Evolutionary conservation across 2,113 vertebrate genomes (phyloP), one percentile per base, ranked within the genome.

Genomic region (Elanus axillaris): DNA sequence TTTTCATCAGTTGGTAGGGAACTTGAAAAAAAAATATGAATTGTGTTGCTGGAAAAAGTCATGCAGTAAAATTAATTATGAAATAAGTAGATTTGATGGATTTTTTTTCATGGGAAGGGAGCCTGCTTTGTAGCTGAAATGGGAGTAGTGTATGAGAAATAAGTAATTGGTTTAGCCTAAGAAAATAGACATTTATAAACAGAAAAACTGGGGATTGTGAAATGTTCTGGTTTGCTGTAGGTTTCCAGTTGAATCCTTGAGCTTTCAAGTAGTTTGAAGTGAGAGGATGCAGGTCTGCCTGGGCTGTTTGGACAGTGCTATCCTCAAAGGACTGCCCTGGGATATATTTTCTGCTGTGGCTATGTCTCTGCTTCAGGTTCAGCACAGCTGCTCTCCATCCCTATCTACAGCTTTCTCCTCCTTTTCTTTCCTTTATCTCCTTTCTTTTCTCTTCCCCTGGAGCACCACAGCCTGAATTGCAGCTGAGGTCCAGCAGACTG

Each of bases 1-100:
- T 90, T 92, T 93, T 94, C 76, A 72, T 75, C 53, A 40, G 27
- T 76, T 91, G 73, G 36, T 56, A 40, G 20, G 13, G 79, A 93
- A 91, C 63, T 80, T 66, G 60, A 53, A 58, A 12, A 12, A 56
- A 78, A 66, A 56, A 16, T 81, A 68, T 7, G 68, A 88, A 38
- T 93, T 6, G 4, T 2, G 1, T 90, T 79, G 25, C 82, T 95
- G 83, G 63, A 80, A 91, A 89, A 88, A 76, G 72, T 80, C 40
- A 18, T 34, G 36, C 34, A 36, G 71, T 52, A 52, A 72, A 90
- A 94, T 86, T 50, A 78, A 87, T 75, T 85, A 64, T 45, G 62
- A 92, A 83, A 71, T 62, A 31, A 83, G 10, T 16, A 45, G 62
- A 50, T 52, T 23, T 64, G n/a, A 8, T 71, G n/a, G n/a, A 3